Percentiles rank a stretch among this genome's conserved stretches.
These are phyloP conservation scores for Hemiprocne comata DNA, from an alignment of 2,113 vertebrate genomes.

Conservation along the genomic window DNA sequence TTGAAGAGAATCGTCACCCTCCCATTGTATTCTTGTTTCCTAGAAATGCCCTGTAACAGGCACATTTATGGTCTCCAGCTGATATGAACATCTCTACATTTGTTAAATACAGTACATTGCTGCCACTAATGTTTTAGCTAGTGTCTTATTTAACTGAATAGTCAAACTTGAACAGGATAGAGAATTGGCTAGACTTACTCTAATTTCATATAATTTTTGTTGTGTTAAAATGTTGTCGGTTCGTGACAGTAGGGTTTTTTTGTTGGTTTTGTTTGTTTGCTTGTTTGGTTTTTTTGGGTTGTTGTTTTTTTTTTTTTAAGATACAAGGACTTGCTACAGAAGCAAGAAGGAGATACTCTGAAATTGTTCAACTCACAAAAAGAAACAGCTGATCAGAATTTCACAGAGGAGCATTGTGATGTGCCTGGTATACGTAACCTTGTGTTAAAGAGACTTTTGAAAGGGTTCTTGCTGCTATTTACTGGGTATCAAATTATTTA, in stretches of 20 bases:
- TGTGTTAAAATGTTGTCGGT: neutral
- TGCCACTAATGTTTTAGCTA: neutral
- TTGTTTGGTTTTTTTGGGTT: no score
- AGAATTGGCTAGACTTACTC: neutral
- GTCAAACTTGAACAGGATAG: neutral
- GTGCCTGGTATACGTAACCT: neutral
- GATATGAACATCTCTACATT: neutral
- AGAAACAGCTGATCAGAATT: neutral
- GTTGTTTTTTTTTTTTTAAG: no score
- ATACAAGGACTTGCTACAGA: neutral
- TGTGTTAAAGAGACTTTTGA: neutral
- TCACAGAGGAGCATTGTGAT: neutral
- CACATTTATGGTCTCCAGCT: neutral
- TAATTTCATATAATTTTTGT: neutral
- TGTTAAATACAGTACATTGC: neutral
- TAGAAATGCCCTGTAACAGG: neutral
- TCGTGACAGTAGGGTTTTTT: neutral
- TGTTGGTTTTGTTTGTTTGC: neutral
- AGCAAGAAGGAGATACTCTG: neutral
- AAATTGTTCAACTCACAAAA: neutral
- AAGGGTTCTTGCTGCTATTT: conserved; percentile 13
- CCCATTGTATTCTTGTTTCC: neutral
- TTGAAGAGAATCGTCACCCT: neutral
- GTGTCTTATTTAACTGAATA: neutral
- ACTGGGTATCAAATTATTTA: neutral